phyloP scores from a whole-genome alignment of 37 sponge, comb jelly and placozoan species.

The Ephydatia muelleri region DNA sequence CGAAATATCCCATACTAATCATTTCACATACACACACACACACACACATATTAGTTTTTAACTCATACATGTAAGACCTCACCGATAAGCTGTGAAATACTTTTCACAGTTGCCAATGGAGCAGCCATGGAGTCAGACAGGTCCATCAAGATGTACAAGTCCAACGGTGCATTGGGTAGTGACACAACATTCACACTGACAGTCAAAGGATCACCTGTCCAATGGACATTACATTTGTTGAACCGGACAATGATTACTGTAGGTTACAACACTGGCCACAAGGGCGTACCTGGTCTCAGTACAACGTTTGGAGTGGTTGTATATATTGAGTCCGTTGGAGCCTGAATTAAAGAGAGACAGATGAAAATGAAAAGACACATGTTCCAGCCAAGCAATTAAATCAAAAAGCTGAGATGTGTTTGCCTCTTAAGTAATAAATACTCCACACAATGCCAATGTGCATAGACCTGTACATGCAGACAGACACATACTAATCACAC shows the following conservation, averaged over 20 bases:
- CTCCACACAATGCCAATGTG: too few relatives aligned
- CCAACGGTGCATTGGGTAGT: conserved; percentile 42
- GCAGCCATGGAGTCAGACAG: conserved; percentile 39
- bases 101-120: conserved; percentile 25
- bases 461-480: too few relatives aligned
- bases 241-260: background rate
- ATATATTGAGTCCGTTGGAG: too few relatives aligned
- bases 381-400: too few relatives aligned
- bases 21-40: too few relatives aligned
- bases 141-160: conserved; percentile 70
- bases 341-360: background rate
- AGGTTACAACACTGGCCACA: too few relatives aligned
- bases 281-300: background rate
- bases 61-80: too few relatives aligned
- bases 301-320: too few relatives aligned
- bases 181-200: conserved; percentile 20
- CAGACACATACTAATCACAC: too few relatives aligned
- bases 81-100: conserved; percentile 33
- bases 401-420: background rate
- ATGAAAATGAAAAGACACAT: too few relatives aligned
- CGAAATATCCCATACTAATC: too few relatives aligned
- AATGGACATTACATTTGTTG: conserved; percentile 1
- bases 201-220: conserved; percentile 25
- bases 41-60: too few relatives aligned
- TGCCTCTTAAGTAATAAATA: background rate